A percentile compares a stretch with the other conserved stretches of the same genome.
Conservation (phyloP, 2,888 invertebrate genomes). For the Copidosoma aretas region DNA sequence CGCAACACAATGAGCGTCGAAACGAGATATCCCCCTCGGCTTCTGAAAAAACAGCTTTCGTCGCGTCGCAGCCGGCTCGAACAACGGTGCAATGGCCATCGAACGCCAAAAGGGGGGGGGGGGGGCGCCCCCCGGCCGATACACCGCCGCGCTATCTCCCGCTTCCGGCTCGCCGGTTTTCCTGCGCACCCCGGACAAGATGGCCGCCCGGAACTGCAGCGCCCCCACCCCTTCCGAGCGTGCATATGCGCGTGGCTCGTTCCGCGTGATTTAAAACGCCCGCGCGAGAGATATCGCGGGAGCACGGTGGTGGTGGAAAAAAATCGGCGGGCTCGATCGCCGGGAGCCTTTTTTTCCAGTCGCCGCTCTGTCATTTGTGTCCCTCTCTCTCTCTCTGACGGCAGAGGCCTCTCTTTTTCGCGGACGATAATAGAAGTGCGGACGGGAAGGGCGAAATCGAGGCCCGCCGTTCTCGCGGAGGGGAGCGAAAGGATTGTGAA, state of each 20-base stretch:
- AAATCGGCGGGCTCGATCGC: constrained; percentile 4
- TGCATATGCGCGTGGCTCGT: constrained; percentile 39
- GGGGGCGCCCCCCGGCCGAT: constrained; percentile 22
- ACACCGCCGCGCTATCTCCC: constrained; percentile 56
- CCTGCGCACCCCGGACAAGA: constrained; percentile 50
- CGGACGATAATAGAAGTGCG: too few relatives aligned
- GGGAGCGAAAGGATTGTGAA: too few relatives aligned
- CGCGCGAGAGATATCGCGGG: constrained; percentile 21
- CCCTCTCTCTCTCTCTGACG: not conserved
- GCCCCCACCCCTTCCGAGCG: not conserved
- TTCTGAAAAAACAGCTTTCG: too few relatives aligned
- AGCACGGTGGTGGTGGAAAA: constrained; percentile 9
- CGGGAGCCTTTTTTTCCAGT: constrained; percentile 26
- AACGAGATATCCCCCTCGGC: too few relatives aligned
- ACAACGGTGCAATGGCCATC: not conserved
- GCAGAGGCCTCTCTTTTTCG: not conserved
- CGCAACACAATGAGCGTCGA: too few relatives aligned
- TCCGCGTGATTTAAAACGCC: constrained; percentile 31
- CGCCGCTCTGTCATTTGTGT: constrained; percentile 42
- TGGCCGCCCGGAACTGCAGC: constrained; percentile 50
- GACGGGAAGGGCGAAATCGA: too few relatives aligned
- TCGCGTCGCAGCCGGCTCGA: too few relatives aligned
- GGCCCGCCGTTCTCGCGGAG: not conserved
- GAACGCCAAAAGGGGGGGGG: constrained; percentile 20
- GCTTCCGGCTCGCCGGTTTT: constrained; percentile 60